These are phyloP conservation scores for Hecatera dysodea DNA, from an alignment of 2,888 invertebrate species.

Conservation along the genomic window DNA sequence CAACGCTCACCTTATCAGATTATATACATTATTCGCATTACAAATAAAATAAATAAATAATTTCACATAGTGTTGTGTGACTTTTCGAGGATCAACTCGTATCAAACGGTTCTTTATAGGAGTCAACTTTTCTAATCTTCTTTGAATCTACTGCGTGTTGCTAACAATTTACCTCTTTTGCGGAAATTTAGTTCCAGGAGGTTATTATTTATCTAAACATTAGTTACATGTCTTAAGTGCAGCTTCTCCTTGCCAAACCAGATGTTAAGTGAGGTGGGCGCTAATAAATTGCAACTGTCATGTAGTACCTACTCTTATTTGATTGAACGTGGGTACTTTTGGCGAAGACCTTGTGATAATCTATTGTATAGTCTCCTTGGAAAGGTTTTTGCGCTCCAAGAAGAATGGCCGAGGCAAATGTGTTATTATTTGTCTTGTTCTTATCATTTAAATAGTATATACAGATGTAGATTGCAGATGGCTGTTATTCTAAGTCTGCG, in stretches of 20 bases:
- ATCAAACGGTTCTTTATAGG: no score
- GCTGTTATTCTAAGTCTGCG: background rate
- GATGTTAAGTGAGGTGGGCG: conserved; percentile 73
- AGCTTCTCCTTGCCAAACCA: conserved; percentile 60
- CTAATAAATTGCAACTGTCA: conserved; percentile 80
- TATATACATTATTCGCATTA: no score
- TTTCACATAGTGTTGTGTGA: no score
- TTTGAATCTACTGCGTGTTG: background rate
- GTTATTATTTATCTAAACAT: conserved; percentile 21
- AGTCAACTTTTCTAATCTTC: background rate
- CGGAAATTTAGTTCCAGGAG: background rate
- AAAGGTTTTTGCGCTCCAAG: conserved; percentile 67
- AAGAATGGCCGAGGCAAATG: conserved; percentile 67
- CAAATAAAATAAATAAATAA: no score
- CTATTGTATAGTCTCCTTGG: conserved; percentile 81
- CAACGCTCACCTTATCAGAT: no score
- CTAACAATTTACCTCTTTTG: background rate
- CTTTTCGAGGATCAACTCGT: no score
- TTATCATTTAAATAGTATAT: conserved; percentile 40
- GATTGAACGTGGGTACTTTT: conserved; percentile 85
- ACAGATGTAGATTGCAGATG: background rate
- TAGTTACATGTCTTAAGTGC: conserved; percentile 37
- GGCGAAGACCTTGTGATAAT: conserved; percentile 83
- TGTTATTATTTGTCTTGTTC: conserved; percentile 60
- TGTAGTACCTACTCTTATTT: conserved; percentile 63